phyloP scores from a whole-genome alignment of 2,797 vertebrate genomes.

The Propithecus deckenii region DNA sequence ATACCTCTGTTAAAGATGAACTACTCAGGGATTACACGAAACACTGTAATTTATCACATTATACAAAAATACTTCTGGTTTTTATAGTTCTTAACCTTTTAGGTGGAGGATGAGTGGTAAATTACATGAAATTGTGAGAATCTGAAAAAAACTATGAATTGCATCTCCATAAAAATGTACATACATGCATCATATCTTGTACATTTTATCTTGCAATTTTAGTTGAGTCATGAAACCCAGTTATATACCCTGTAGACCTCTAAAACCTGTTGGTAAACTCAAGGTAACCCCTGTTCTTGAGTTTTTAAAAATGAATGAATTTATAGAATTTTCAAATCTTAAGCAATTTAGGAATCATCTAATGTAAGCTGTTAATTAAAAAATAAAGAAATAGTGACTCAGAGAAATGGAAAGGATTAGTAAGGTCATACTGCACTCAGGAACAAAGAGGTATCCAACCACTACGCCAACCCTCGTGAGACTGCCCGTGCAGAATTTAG shows the following conservation, averaged over 20 bases:
- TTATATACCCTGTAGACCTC: background rate
- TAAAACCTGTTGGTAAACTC: background rate
- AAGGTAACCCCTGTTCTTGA: background rate
- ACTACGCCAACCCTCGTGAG: background rate
- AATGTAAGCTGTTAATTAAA: background rate
- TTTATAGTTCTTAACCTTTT: background rate
- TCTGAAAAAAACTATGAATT: background rate
- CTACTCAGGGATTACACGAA: background rate
- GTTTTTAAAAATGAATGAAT: background rate
- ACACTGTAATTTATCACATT: background rate
- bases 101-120: background rate
- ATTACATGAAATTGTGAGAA: background rate
- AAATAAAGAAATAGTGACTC: background rate
- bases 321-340: background rate
- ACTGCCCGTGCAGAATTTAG: background rate
- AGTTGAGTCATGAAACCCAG: constrained; percentile 14
- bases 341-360: background rate
- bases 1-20: background rate
- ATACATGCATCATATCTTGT: background rate
- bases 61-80: background rate
- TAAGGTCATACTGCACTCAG: background rate
- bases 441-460: background rate
- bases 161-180: background rate
- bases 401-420: background rate
- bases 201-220: constrained; percentile 1